phyloP scores from a whole-genome alignment of 1,140 invertebrate genomes.

The Drosophila persimilis region DNA sequence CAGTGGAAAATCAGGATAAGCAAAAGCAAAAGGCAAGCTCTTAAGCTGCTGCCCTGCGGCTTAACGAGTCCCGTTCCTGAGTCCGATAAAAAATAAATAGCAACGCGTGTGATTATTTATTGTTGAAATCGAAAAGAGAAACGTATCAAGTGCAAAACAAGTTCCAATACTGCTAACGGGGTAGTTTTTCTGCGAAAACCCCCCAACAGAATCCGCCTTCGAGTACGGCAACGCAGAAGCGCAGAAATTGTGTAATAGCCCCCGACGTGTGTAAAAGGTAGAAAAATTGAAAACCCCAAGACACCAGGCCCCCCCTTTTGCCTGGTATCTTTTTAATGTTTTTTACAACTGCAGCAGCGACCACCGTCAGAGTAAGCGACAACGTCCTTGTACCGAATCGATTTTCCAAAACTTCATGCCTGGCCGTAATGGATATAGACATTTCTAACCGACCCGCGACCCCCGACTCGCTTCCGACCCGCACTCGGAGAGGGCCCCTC shows the following conservation, averaged over 20 bases:
- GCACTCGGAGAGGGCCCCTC: too few relatives aligned
- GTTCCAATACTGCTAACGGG: slow-evolving; percentile 62
- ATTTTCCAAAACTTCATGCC: slow-evolving; percentile 82
- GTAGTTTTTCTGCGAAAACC: slow-evolving; percentile 72
- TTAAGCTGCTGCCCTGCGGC: slow-evolving; percentile 47
- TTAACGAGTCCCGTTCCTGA: slow-evolving; percentile 38
- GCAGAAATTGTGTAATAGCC: slow-evolving; percentile 76
- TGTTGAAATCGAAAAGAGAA: slow-evolving; percentile 48
- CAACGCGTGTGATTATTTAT: slow-evolving; percentile 73
- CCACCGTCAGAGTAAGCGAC: slow-evolving; percentile 45
- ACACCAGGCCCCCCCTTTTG: neutral
- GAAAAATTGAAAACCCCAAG: slow-evolving; percentile 38
- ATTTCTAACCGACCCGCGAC: slow-evolving; percentile 25
- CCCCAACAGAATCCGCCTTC: slow-evolving; percentile 57
- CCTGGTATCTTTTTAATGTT: slow-evolving; percentile 31
- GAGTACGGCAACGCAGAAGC: slow-evolving; percentile 51
- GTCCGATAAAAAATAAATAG: slow-evolving; percentile 36
- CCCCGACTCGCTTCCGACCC: too few relatives aligned
- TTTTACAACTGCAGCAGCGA: slow-evolving; percentile 52
- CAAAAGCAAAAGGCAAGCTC: slow-evolving; percentile 41
- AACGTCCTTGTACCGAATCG: slow-evolving; percentile 82
- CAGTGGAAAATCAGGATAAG: slow-evolving; percentile 45
- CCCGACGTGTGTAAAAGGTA: slow-evolving; percentile 76
- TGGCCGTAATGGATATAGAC: slow-evolving; percentile 64
- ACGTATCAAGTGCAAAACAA: slow-evolving; percentile 60